Evolutionary conservation across 2,888 invertebrate genomes (phyloP).

Genomic region (Xanthostigma xanthostigma): DNA sequence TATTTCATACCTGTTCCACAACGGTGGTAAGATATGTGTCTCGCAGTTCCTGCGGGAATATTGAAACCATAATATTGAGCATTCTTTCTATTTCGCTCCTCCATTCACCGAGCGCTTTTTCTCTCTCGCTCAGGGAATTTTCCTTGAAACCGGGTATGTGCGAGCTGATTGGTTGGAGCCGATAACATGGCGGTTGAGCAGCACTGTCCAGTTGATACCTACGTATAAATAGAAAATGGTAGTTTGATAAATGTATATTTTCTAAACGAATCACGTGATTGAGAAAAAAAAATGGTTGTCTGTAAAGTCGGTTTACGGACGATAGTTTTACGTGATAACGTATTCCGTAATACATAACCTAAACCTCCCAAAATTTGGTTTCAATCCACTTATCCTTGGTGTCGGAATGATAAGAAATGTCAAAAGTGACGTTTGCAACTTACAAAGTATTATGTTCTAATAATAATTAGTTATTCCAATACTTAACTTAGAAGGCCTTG

Average conservation of each 20-base stretch:
- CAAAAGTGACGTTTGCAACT: no score
- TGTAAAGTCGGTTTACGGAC: no score
- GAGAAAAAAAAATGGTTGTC: no score
- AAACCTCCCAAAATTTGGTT: no score
- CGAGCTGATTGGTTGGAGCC: constrained; percentile 44
- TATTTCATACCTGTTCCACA: constrained; percentile 48
- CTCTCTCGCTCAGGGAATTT: constrained; percentile 28
- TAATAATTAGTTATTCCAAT: no score
- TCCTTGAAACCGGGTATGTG: constrained; percentile 37
- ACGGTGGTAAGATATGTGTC: constrained; percentile 71
- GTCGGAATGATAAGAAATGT: not conserved
- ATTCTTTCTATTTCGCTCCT: constrained; percentile 43
- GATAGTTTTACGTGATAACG: no score
- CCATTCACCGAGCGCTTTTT: constrained; percentile 35
- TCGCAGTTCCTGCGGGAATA: constrained; percentile 59
- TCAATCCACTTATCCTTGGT: no score
- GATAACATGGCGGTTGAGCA: constrained; percentile 61
- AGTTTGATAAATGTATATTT: not conserved
- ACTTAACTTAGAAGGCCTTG: no score
- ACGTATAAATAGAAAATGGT: constrained; percentile 12
- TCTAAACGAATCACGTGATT: not conserved
- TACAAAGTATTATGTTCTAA: no score
- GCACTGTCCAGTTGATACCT: constrained; percentile 58
- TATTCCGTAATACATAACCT: no score
- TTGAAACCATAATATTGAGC: constrained; percentile 50